Base-by-base conservation (phyloP, 2,113 vertebrate genomes). In the Emydura subglobosa region DNA sequence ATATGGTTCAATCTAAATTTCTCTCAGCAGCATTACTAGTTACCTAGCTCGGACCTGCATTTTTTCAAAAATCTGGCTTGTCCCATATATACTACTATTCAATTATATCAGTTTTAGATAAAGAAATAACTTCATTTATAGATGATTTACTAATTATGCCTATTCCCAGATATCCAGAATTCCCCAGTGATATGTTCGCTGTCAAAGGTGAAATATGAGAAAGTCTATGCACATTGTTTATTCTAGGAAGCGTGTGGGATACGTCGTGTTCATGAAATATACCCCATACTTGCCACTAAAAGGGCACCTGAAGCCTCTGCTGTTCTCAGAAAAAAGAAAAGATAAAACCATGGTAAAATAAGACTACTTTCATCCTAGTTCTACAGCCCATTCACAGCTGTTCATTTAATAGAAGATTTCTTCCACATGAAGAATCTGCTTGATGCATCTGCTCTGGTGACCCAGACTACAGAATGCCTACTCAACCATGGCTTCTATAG, bases 361-460 rank as follows among this genome's bases (percentile, higher is more conserved):
- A 84, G 24, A 47, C 82, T 47, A 49, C 44, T 79, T 90, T 78
- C 39, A 72, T 61, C 53, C 79, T 59, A 27, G 49, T 87, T 87
- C 83, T 49, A 65, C 50, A 47, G 27, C 59, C 54, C 0, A 4
- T 79, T 89, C 78, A 54, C 14, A 87, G 55, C 19, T 87, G 72
- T 22, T 44, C 85, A 68, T 92, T 7, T 55, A 81, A 47, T 29
- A 90, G 74, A 27, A 31, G 78, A 79, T 25, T 42, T 54, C 85
- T 95, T 95, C 65, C 53, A 83, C 84, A 42, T 87, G 72, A 91
- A 94, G 50, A 85, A 80, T 79, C 68, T 55, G 82, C 39, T 39
- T 22, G 49, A 83, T 14, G 50, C n/a, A 54, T 88, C 87, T 82
- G 6, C 85, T 88, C 80, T 31, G n/a, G 31, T 57, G 89, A 79